phyloP scores from a whole-genome alignment of 2,888 invertebrate genomes.

The Ernsta delagoae region DNA sequence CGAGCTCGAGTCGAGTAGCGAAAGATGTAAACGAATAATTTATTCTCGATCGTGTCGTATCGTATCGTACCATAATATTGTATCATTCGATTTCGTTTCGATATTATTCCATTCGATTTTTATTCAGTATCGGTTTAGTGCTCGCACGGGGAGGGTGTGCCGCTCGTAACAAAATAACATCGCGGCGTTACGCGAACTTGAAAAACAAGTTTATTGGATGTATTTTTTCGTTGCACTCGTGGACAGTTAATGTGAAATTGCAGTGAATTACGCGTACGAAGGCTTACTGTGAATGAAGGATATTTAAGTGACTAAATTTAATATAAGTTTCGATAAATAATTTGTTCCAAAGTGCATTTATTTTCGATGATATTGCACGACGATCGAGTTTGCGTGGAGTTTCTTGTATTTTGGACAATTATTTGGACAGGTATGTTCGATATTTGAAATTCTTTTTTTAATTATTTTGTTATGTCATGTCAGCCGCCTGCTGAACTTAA shows the following conservation, averaged over 20 bases:
- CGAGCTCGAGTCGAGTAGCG: no score
- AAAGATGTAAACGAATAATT: no score
- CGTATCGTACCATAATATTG: no score
- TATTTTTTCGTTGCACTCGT: slow-evolving; percentile 33
- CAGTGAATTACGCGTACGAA: slow-evolving; percentile 7
- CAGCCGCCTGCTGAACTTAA: no score
- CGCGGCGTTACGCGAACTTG: slow-evolving; percentile 45
- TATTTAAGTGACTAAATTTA: not conserved
- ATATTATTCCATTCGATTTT: no score
- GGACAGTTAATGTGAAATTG: slow-evolving; percentile 21
- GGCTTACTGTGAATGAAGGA: slow-evolving; percentile 13
- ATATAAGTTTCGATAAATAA: not conserved
- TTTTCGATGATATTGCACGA: slow-evolving; percentile 24
- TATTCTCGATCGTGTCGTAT: no score
- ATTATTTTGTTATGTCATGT: no score
- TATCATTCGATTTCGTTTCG: no score
- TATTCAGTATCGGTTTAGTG: slow-evolving; percentile 45
- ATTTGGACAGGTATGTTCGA: slow-evolving; percentile 26
- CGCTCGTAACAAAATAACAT: slow-evolving; percentile 8
- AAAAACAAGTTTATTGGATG: slow-evolving; percentile 30
- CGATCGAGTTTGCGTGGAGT: not conserved
- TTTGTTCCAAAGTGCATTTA: slow-evolving; percentile 2
- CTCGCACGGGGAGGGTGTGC: slow-evolving; percentile 38
- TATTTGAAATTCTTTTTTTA: not conserved
- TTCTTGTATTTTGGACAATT: not conserved